A percentile compares a stretch with the other conserved stretches of the same genome.
These are phyloP conservation scores for Hylyphantes graminicola DNA, from an alignment of 1,140 invertebrate genomes.

Conservation along the genomic window DNA sequence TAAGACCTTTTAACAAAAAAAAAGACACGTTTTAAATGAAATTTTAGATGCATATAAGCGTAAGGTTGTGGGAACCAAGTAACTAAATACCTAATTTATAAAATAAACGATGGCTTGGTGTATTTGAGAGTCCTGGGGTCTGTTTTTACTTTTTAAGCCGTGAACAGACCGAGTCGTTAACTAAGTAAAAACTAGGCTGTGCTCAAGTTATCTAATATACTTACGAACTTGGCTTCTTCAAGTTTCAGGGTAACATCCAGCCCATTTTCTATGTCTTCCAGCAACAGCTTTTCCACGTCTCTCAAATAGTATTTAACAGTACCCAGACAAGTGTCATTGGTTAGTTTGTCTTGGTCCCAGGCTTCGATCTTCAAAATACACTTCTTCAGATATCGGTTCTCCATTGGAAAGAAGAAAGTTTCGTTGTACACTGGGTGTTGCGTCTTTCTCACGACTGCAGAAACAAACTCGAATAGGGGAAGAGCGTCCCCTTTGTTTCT, in stretches of 20 bases:
- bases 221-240: conserved; percentile 46
- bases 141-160: too few relatives aligned
- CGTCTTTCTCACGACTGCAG: conserved; percentile 31
- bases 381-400: conserved; percentile 31
- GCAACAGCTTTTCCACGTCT: conserved; percentile 26
- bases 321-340: conserved; percentile 41
- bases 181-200: too few relatives aligned
- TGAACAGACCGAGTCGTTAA: too few relatives aligned
- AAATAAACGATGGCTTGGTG: too few relatives aligned
- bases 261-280: conserved; percentile 38
- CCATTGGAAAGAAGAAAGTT: conserved; percentile 48
- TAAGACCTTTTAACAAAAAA: too few relatives aligned
- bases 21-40: too few relatives aligned
- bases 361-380: conserved; percentile 43
- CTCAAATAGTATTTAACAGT: conserved; percentile 23
- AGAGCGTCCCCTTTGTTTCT: conserved; percentile 4
- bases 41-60: too few relatives aligned
- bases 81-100: too few relatives aligned
- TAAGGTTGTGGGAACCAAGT: too few relatives aligned
- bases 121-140: too few relatives aligned
- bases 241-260: conserved; percentile 46
- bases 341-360: conserved; percentile 46
- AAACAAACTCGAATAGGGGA: conserved; percentile 23
- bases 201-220: too few relatives aligned
- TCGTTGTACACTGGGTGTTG: conserved; percentile 52